Evolutionary conservation across 2,888 invertebrate species (phyloP).

Genomic region (Argyresthia goedartella): DNA sequence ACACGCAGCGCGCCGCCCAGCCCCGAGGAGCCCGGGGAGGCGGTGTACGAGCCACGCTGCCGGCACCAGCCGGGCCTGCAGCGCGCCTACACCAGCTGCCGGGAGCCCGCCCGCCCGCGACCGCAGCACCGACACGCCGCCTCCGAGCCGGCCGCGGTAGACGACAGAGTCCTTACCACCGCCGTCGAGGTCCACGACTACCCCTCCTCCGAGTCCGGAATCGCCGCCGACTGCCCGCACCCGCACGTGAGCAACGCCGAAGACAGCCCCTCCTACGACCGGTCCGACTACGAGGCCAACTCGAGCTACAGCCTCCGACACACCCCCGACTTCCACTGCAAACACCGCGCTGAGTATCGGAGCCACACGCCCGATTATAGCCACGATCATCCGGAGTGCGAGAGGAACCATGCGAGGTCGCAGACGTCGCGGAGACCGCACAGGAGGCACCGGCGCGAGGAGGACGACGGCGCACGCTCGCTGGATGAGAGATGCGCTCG

Average conservation of each 20-base stretch:
- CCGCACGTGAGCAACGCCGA: conserved; percentile 58
- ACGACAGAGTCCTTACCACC: conserved; percentile 59
- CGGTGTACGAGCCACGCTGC: conserved; percentile 82
- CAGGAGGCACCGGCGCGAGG: conserved; percentile 47
- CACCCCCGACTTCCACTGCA: conserved; percentile 52
- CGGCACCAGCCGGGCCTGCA: conserved; percentile 67
- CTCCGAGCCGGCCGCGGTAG: conserved; percentile 58
- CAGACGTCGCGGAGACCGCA: conserved; percentile 51
- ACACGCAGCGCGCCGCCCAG: conserved; percentile 71
- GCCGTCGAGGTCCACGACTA: conserved; percentile 66
- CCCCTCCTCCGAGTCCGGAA: conserved; percentile 67
- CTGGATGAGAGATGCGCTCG: conserved; percentile 60
- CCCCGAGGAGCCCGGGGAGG: conserved; percentile 69
- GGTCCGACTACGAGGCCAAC: conserved; percentile 58
- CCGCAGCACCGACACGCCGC: conserved; percentile 55
- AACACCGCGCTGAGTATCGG: conserved; percentile 46
- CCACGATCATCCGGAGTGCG: conserved; percentile 51
- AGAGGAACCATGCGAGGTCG: conserved; percentile 43
- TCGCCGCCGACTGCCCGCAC: conserved; percentile 62
- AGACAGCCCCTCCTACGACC: conserved; percentile 59
- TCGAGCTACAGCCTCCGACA: conserved; percentile 54
- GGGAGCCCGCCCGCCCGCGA: conserved; percentile 46
- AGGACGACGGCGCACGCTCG: conserved; percentile 59
- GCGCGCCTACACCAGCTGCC: conserved; percentile 57
- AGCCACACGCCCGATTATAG: conserved; percentile 60